phyloP scores from a whole-genome alignment of 2,797 vertebrate genomes.

The Sphenodon punctatus region DNA sequence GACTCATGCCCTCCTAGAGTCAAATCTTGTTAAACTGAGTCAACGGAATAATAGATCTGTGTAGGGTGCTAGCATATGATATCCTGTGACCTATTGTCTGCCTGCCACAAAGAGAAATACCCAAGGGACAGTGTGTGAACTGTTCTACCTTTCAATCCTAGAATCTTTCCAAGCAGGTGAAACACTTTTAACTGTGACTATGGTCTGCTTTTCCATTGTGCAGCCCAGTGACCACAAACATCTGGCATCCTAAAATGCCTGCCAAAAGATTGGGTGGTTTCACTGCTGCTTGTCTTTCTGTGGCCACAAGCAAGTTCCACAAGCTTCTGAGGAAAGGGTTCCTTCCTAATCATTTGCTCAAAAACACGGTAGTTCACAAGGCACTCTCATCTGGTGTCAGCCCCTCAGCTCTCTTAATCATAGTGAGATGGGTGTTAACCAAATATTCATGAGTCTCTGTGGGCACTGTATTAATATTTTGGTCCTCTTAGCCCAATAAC shows the following conservation, averaged over 20 bases:
- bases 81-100: neutral
- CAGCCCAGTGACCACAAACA: neutral
- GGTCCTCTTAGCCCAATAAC: neutral
- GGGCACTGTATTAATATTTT: fast-evolving
- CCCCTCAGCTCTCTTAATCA: fast-evolving
- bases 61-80: fast-evolving
- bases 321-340: neutral
- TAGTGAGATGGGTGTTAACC: neutral
- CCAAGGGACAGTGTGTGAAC: fast-evolving
- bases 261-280: fast-evolving
- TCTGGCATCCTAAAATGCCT: neutral
- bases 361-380: fast-evolving
- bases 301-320: neutral
- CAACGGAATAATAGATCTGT: too few species aligned
- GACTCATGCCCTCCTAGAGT: too few species aligned
- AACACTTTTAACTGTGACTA: neutral
- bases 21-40: too few species aligned
- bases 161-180: too few species aligned
- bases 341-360: neutral
- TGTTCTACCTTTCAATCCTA: too few species aligned
- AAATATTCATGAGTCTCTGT: neutral
- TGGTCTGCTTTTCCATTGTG: neutral
- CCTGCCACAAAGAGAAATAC: fast-evolving
- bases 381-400: neutral
- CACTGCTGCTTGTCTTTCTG: neutral